Evolutionary conservation across 2,888 invertebrate genomes (phyloP).

Genomic region (Cephus nigrinus): DNA sequence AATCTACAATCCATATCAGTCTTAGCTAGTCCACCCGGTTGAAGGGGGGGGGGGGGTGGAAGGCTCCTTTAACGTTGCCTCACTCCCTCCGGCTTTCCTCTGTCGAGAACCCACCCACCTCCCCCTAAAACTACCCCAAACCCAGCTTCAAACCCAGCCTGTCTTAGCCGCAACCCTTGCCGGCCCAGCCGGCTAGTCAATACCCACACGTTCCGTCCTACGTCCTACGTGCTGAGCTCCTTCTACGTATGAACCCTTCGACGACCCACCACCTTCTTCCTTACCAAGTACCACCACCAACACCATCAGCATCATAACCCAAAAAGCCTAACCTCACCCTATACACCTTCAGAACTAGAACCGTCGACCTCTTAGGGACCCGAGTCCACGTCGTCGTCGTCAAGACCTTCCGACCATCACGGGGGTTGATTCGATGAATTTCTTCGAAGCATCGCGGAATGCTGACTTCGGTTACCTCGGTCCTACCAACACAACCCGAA

Average conservation of each 20-base stretch:
- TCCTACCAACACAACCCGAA: background rate
- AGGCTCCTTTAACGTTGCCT: constrained; percentile 53
- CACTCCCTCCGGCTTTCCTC: constrained; percentile 24
- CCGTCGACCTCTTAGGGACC: background rate
- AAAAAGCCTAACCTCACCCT: background rate
- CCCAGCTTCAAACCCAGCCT: constrained; percentile 36
- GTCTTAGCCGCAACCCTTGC: constrained; percentile 65
- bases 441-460: constrained; percentile 52
- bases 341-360: background rate
- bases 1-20: constrained; percentile 67
- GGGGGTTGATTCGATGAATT: constrained; percentile 51
- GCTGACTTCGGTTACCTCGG: constrained; percentile 45
- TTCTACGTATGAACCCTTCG: constrained; percentile 50
- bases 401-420: background rate
- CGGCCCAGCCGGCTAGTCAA: constrained; percentile 61
- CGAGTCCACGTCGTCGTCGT: background rate
- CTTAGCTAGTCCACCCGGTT: constrained; percentile 59
- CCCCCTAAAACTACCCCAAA: constrained; percentile 10
- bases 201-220: constrained; percentile 56
- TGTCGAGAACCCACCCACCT: constrained; percentile 27
- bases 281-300: background rate
- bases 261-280: background rate
- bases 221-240: constrained; percentile 51
- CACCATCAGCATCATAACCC: background rate
- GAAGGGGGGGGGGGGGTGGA: constrained; percentile 6